A percentile compares a stretch with the other conserved stretches of the same genome.
Conservation (phyloP, 2,113 vertebrate species). For the Hyla sarda region DNA sequence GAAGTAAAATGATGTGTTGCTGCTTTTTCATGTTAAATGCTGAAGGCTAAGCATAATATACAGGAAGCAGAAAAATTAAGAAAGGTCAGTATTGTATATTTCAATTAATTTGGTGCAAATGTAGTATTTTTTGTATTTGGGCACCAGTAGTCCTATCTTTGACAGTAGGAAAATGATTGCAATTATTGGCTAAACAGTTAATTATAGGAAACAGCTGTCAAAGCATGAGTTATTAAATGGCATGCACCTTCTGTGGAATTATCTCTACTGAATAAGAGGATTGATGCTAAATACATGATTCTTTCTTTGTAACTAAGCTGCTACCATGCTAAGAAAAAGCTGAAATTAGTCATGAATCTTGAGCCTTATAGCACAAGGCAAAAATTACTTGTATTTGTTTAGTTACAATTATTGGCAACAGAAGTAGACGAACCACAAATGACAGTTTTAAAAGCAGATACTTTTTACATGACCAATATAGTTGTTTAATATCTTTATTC, state of each 20-base stretch:
- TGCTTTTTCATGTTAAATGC: not conserved
- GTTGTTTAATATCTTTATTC: not conserved
- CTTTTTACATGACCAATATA: not conserved
- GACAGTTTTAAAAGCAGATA: not conserved
- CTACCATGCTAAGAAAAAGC: not conserved
- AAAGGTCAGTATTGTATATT: conserved; percentile 21
- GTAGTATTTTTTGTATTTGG: not conserved
- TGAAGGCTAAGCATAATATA: not conserved
- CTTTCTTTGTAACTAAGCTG: not conserved
- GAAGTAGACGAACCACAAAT: not conserved
- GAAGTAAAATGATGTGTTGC: conserved; percentile 1
- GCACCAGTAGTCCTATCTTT: conserved; percentile 27
- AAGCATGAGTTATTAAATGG: conserved; percentile 27
- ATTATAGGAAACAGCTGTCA: conserved; percentile 30
- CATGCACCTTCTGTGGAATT: conserved; percentile 28
- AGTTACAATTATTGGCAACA: not conserved
- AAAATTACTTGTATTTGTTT: not conserved
- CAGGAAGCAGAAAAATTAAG: not conserved
- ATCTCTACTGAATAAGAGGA: conserved; percentile 24
- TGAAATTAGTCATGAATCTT: not conserved
- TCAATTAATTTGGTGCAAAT: conserved; percentile 1
- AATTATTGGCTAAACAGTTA: conserved; percentile 33
- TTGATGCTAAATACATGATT: conserved; percentile 39
- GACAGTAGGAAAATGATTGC: conserved; percentile 12
- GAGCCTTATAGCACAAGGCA: not conserved